Base-by-base conservation (phyloP, 1,140 invertebrate species). In the Holotrichia oblita region DNA sequence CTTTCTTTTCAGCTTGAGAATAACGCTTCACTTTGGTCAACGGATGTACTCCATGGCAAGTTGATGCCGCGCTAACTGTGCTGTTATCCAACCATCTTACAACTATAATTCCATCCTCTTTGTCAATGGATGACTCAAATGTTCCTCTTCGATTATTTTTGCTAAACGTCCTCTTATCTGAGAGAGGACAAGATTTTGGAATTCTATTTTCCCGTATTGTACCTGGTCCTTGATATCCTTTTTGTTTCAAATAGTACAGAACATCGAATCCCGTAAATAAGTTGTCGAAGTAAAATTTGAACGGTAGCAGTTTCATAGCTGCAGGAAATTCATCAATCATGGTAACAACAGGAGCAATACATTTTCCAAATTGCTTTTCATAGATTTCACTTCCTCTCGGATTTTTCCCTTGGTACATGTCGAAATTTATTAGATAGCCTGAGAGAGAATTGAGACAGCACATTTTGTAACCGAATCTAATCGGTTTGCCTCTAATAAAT, bases 331-430 rank as follows among this genome's bases (percentile, higher is more conserved):
- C 79, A 55, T 79, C 74, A 9, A 85, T 48, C 83, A 85, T 83
- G 10, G 61, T 22, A 55, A 82, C 27, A 17, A 84, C 41, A 42
- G 80, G 80, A 40, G 82, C 81, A 64, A 80, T 44, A 42, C 40
- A 22, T 84, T 83, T 84, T 40, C 81, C 83, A 82, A 81, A 84
- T 64, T 55, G n/a, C n/a, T n/a, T n/a, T n/a, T n/a, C n/a, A n/a
- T n/a, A n/a, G n/a, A n/a, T n/a, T n/a, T n/a, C n/a, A n/a, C n/a
- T n/a, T n/a, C n/a, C n/a, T n/a, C n/a, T n/a, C n/a, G n/a, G n/a
- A n/a, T n/a, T n/a, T n/a, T n/a, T n/a, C n/a, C n/a, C n/a, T n/a
- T n/a, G n/a, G n/a, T n/a, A n/a, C n/a, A n/a, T n/a, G n/a, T n/a
- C n/a, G n/a, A 78, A 80, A 61, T 78, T 78, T 42, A 76, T 24